Base-by-base conservation (phyloP, 2,113 vertebrate species). In the Brevimyrus niger region DNA sequence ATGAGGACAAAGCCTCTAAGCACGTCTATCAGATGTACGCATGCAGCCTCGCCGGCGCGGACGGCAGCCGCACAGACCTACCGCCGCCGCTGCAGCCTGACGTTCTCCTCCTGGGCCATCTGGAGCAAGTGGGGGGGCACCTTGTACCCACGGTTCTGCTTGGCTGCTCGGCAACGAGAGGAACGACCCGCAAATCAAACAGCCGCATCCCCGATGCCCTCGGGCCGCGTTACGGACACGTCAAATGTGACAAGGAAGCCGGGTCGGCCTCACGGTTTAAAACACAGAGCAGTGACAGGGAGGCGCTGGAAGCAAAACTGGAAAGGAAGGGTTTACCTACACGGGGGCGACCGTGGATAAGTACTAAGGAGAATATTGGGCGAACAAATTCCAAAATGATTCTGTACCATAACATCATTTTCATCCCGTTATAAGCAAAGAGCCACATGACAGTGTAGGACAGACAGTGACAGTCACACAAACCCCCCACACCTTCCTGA, bases 121-220 rank as follows among this genome's bases (percentile, higher is more conserved):
- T 96, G 94, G 89, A 98, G 92, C 51, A 99, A 95, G 31, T 97
- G 95, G 84, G 91, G 90, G 1, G 98, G 97, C 91, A 99, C 97
- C 94, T 93, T 96, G 89, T 97, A 98, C 1, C 94, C 93, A 23
- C 96, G 96, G 91, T 97, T 98, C 90, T 95, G 95, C 90, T 91
- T 94, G 8, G 98, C 98, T 99, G 95, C 47, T 94, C 94, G 55
- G 93, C 91, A 93, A 92, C 73, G 88, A 65, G 31, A 23, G 42
- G 38, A 53, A 50, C 23, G 51, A 38, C 53, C 53, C 31, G 19
- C 23, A 11, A 87, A 65, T 87, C 42, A 73, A 46, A 48, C 9
- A 9, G 82, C 31, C 15, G 15, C 42, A 55, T 19, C 6, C 15
- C 13, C n/a, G 8, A 47, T 4, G 19, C 44, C 82, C 19, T 10